phyloP scores from a whole-genome alignment of 2,797 vertebrate species.

The Sebastiscus albofasciatus region DNA sequence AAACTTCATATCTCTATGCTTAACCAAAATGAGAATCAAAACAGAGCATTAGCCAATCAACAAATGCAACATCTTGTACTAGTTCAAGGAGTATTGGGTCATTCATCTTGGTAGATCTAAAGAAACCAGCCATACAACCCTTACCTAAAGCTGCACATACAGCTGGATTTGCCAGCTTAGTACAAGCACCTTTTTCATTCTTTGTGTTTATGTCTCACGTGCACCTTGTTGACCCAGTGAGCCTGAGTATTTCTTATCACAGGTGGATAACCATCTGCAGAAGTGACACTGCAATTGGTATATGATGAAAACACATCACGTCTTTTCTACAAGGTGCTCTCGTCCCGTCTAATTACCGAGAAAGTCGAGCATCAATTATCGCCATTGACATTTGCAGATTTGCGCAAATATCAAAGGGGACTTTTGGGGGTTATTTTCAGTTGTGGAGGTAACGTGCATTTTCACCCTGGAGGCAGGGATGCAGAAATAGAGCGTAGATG shows the following conservation, averaged over 20 bases:
- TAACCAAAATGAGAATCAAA: not conserved
- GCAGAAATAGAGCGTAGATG: slow-evolving; percentile 79
- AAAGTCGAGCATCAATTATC: slow-evolving; percentile 60
- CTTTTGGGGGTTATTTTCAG: slow-evolving; percentile 71
- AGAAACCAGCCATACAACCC: not conserved
- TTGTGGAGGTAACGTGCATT: slow-evolving; percentile 66
- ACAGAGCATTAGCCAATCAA: not conserved
- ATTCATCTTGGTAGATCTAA: not conserved
- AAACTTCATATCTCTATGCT: not conserved
- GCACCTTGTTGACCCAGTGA: slow-evolving; percentile 12
- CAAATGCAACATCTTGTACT: not conserved
- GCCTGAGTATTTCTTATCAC: not conserved
- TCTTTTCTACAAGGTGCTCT: slow-evolving; percentile 11
- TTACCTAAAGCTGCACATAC: not conserved
- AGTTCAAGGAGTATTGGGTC: not conserved
- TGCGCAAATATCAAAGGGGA: slow-evolving; percentile 69
- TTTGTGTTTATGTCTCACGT: not conserved
- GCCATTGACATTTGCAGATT: slow-evolving; percentile 67
- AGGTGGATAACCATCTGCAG: slow-evolving; percentile 23
- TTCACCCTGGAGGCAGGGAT: slow-evolving; percentile 73
- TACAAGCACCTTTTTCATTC: not conserved
- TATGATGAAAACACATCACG: not conserved
- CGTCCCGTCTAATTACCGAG: slow-evolving; percentile 11
- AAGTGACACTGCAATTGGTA: slow-evolving; percentile 3
- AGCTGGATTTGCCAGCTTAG: not conserved